Evolutionary conservation across 1,140 invertebrate genomes (phyloP), one percentile per base, ranked within the genome.

Genomic region (Hypothenemus hampei): DNA sequence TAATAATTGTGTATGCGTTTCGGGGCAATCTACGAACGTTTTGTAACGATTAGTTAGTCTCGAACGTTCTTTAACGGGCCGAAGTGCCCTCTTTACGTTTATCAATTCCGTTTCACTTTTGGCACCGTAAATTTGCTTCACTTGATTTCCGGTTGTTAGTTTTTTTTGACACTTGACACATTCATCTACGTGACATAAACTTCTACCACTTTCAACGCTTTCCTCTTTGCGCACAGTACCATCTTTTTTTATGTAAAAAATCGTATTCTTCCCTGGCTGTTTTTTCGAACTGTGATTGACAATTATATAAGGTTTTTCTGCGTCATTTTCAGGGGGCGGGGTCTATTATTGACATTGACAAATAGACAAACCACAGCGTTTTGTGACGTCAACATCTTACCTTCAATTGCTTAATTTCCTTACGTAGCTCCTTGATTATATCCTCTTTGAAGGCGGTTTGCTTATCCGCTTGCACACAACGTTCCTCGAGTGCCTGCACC

Each of bases 351-450:
- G n/a, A n/a, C n/a, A n/a, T n/a, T n/a, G n/a, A n/a, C n/a, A n/a
- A n/a, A n/a, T n/a, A n/a, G n/a, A n/a, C n/a, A n/a, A n/a, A n/a
- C n/a, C n/a, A n/a, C n/a, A n/a, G n/a, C n/a, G n/a, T n/a, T n/a
- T n/a, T n/a, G n/a, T n/a, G n/a, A n/a, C n/a, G n/a, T n/a, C n/a
- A n/a, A n/a, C n/a, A 1, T 2, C 3, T 29, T 15, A 67, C 65
- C 59, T 67, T 66, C 8, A 70, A 44, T 57, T 67, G 57, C 57
- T 75, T 76, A 3, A 75, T 57, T 62, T 77, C 71, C 59, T 76
- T 76, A 15, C 76, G 65, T 65, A 80, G 63, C 58, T 78, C 72
- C 58, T 73, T 76, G 44, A 79, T 79, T 39, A 79, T 72, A 43
- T 77, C 73, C 41, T 79, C 75, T 64, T 75, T 78, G 57, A 75